Evolutionary conservation across 2,888 invertebrate genomes (phyloP).

Genomic region (Torymus auratus): DNA sequence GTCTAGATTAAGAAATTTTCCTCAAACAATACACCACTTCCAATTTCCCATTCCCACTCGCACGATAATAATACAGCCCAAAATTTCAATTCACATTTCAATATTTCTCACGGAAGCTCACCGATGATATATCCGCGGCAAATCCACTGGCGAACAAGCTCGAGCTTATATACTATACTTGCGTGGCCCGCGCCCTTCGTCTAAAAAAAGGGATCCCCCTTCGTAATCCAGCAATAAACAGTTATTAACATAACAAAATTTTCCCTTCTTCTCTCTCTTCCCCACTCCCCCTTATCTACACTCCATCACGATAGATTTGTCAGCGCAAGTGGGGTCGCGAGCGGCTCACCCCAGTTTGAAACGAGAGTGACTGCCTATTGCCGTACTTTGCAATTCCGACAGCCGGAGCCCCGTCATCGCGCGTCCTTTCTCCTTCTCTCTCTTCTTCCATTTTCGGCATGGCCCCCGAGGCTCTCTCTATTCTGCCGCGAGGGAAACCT

Average conservation of each 20-base stretch:
- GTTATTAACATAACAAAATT: conserved; percentile 59
- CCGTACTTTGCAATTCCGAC: conserved; percentile 58
- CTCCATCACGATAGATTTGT: conserved; percentile 55
- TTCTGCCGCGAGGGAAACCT: conserved; percentile 3
- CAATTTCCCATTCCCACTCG: too few species aligned
- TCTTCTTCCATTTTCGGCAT: conserved; percentile 22
- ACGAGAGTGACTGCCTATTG: conserved; percentile 37
- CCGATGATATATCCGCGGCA: too few species aligned
- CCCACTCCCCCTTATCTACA: not conserved
- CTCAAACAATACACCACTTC: too few species aligned
- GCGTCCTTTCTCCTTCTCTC: conserved; percentile 2
- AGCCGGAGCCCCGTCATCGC: not conserved
- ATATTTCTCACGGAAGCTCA: too few species aligned
- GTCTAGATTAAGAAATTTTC: too few species aligned
- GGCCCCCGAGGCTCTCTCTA: conserved; percentile 39
- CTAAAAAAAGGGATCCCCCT: conserved; percentile 23
- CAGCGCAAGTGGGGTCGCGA: conserved; percentile 36
- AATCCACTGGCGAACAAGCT: too few species aligned
- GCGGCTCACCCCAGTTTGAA: conserved; percentile 24
- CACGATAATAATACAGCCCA: too few species aligned
- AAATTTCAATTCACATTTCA: too few species aligned
- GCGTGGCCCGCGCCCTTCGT: too few species aligned
- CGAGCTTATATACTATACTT: too few species aligned
- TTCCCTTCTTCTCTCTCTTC: conserved; percentile 35
- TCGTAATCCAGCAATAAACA: conserved; percentile 52